These are phyloP conservation scores for Penaeus indicus DNA, from an alignment of 1,140 invertebrate genomes.

Conservation along the genomic window DNA sequence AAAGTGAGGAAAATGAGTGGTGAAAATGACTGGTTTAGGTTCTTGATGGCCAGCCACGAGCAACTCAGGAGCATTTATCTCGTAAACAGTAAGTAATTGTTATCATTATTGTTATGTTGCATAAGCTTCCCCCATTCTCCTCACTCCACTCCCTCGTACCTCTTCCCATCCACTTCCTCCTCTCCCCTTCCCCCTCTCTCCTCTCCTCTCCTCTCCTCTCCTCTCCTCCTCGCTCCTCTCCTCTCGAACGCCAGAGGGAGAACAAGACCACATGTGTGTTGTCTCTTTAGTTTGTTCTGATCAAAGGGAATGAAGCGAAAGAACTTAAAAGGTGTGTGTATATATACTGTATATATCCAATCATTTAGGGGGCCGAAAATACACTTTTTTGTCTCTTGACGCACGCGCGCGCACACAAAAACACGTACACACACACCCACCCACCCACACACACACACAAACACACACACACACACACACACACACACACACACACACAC, in stretches of 20 bases:
- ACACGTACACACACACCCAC: not conserved
- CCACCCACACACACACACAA: not conserved
- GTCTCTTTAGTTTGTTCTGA: too few species aligned
- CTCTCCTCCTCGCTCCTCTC: not conserved
- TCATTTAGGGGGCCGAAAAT: too few species aligned
- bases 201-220: not conserved
- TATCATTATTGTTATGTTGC: not conserved
- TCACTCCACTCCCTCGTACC: constrained; percentile 3
- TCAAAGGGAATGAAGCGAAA: too few species aligned
- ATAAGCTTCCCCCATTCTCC: not conserved
- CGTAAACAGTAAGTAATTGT: constrained; percentile 41
- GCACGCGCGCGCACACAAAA: not conserved
- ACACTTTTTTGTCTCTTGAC: too few species aligned
- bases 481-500: not conserved
- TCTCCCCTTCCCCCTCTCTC: not conserved
- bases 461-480: not conserved
- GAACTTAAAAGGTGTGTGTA: too few species aligned
- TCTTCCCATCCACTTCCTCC: not conserved
- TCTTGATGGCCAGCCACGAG: constrained; percentile 34
- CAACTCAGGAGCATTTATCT: constrained; percentile 15
- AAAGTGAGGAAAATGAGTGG: constrained; percentile 56
- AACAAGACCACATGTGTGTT: too few species aligned
- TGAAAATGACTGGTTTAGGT: constrained; percentile 55
- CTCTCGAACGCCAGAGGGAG: not conserved
- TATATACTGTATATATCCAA: too few species aligned